Conservation (phyloP, 1,140 invertebrate genomes). For the Stegodyphus mimosarum region DNA sequence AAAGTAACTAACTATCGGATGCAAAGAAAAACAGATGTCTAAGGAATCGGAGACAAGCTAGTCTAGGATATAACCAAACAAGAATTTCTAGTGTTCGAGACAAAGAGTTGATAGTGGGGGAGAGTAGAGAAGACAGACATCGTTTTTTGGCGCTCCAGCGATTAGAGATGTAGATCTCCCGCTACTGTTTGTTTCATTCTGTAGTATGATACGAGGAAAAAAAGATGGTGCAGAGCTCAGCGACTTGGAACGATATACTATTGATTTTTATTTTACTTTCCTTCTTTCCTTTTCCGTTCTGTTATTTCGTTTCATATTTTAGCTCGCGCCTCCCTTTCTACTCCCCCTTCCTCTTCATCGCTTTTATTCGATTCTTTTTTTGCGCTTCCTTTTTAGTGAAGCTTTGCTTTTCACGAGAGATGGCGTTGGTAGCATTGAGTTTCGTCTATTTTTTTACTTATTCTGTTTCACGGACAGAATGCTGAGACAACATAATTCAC, state of each 20-base stretch:
- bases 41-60: slow-evolving; percentile 32
- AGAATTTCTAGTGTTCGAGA: slow-evolving; percentile 2
- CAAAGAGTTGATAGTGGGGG: neutral
- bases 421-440: too few relatives aligned
- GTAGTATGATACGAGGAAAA: neutral
- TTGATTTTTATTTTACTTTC: neutral
- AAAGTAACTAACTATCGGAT: slow-evolving; percentile 25
- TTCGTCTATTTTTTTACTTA: too few relatives aligned
- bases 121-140: neutral
- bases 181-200: slow-evolving; percentile 19
- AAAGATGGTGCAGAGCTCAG: neutral
- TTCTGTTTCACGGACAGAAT: too few relatives aligned
- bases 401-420: too few relatives aligned
- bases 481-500: too few relatives aligned
- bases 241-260: neutral
- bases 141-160: neutral
- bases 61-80: slow-evolving; percentile 35
- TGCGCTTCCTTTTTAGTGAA: too few relatives aligned
- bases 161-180: slow-evolving; percentile 43
- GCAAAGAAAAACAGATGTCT: slow-evolving; percentile 41
- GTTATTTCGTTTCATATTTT: slow-evolving; percentile 6
- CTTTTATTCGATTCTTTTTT: neutral
- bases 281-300: slow-evolving; percentile 1
- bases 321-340: neutral
- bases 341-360: neutral